Percentiles rank a stretch among this genome's conserved stretches.
Conservation (phyloP, 2,888 invertebrate species). For the Auanema freiburgensis region DNA sequence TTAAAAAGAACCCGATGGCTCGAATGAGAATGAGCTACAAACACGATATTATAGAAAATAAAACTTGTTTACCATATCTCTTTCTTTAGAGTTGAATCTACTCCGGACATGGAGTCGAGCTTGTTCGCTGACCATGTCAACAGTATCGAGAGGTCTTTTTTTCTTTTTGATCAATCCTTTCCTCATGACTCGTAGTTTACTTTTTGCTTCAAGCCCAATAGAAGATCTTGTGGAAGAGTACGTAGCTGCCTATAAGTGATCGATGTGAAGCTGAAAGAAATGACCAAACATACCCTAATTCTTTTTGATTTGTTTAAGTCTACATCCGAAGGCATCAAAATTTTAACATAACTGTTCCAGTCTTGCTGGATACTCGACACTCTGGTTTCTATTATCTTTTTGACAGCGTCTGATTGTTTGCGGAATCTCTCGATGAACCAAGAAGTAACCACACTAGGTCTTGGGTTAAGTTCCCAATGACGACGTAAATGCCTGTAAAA, state of each 20-base stretch:
- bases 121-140: constrained; percentile 46
- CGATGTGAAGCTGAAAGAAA: neutral
- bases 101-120: constrained; percentile 42
- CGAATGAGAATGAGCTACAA: constrained; percentile 55
- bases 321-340: constrained; percentile 45
- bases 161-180: constrained; percentile 14
- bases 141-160: constrained; percentile 46
- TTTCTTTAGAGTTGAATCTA: constrained; percentile 50
- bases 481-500: constrained; percentile 46
- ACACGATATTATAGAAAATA: neutral
- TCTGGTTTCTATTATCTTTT: constrained; percentile 25
- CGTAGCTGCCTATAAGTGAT: neutral
- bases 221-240: constrained; percentile 20
- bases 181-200: constrained; percentile 7
- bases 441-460: constrained; percentile 26
- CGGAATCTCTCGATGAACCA: constrained; percentile 48
- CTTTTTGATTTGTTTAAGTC: constrained; percentile 33
- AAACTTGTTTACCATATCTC: constrained; percentile 45
- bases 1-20: constrained; percentile 61
- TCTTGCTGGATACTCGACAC: constrained; percentile 40
- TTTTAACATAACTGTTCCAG: constrained; percentile 48
- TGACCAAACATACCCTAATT: constrained; percentile 8
- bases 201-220: constrained; percentile 17
- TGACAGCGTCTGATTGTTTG: constrained; percentile 18
- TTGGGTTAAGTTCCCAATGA: constrained; percentile 54